Conservation (phyloP, 1,140 invertebrate genomes). For the Asobara japonica region DNA sequence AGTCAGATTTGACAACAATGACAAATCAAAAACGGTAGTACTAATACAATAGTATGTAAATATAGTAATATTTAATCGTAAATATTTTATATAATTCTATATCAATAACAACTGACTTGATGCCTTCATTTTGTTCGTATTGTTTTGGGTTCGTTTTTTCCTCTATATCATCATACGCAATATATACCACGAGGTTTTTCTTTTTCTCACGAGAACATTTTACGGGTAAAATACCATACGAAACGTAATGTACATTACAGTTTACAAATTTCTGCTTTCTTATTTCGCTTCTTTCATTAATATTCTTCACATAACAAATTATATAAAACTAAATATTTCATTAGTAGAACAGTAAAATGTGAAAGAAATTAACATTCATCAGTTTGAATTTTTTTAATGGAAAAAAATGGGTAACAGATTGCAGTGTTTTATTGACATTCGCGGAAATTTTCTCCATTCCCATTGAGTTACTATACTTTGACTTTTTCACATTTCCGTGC, state of each 20-base stretch:
- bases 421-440: not conserved
- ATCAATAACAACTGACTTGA: conserved; percentile 60
- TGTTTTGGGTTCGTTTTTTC: too few species aligned
- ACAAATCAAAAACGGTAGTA: conserved; percentile 59
- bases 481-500: not conserved
- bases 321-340: conserved; percentile 17
- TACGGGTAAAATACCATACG: conserved; percentile 61
- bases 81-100: conserved; percentile 63
- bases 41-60: conserved; percentile 63
- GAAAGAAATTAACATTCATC: too few species aligned
- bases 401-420: not conserved
- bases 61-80: conserved; percentile 63
- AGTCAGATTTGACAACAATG: conserved; percentile 60
- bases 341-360: not conserved
- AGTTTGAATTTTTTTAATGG: not conserved
- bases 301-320: not conserved
- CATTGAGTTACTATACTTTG: not conserved
- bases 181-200: conserved; percentile 45
- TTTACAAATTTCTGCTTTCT: conserved; percentile 35
- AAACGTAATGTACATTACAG: conserved; percentile 59
- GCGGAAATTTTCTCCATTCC: not conserved
- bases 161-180: conserved; percentile 47
- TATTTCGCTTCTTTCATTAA: conserved; percentile 37
- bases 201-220: conserved; percentile 24
- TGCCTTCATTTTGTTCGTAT: conserved; percentile 38